Base-by-base conservation (phyloP, 2,797 vertebrate species). In the Eulemur coronatus region DNA sequence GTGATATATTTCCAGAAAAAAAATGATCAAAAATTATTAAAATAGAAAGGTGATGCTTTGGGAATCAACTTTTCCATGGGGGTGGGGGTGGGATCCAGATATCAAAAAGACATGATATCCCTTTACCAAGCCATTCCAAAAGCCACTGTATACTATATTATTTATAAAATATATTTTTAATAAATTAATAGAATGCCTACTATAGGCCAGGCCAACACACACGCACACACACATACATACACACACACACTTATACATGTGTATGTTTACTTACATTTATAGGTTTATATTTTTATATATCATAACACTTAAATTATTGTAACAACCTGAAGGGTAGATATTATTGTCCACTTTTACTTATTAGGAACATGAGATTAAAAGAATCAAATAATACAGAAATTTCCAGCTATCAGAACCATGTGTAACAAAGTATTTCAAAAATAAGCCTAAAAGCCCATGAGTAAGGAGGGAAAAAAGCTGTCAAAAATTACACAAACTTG, bases 361-460 rank as follows among this genome's bases (percentile, higher is more conserved):
- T 52, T 43, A 97, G 57, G 17, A 93, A 93, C 20, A 84, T 30
- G 38, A 50, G 22, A 24, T 76, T 92, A 92, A 89, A 88, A 85
- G 48, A 76, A 81, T 79, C 84, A 89, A 84, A 26, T 65, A 76
- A 92, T 43, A 61, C 22, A 80, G 26, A 38, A 11, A 93, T 67
- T 69, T 72, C 10, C 48, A 87, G 48, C 50, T 61, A 50, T 73
- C 30, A 75, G 48, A 5, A 48, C 8, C 50, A 80, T 41, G 10
- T 69, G 5, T 46, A 85, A 92, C 57, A 81, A 85, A 61, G 22
- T 28, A 61, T 88, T 96, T 96, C 17, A 63, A 91, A 91, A 87
- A 70, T 57, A 92, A 52, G 57, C n/a, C 59, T 46, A 72, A 89
- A 81, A 86, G 33, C 55, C 55, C 59, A 17, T 43, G 26, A 85